A percentile compares a stretch with the other conserved stretches of the same genome.
These are phyloP conservation scores for Subanguina moxae DNA, from an alignment of 1,140 invertebrate species.

Conservation along the genomic window DNA sequence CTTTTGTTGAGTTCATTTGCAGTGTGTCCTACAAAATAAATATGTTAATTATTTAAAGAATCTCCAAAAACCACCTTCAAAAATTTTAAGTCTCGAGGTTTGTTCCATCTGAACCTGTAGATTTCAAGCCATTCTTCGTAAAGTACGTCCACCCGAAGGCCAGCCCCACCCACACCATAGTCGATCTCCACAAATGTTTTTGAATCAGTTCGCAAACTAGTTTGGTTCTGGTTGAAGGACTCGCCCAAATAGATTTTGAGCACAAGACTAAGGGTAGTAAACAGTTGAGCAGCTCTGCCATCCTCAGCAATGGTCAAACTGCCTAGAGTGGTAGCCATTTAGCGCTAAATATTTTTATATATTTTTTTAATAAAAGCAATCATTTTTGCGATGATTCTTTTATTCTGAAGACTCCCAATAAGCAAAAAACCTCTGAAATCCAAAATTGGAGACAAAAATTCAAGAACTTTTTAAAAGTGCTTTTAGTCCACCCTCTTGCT, in stretches of 20 bases:
- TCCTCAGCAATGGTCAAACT: neutral
- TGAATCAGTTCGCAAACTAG: neutral
- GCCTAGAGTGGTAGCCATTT: neutral
- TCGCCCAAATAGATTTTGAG: neutral
- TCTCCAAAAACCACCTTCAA: neutral
- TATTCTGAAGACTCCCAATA: neutral
- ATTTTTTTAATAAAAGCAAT: neutral
- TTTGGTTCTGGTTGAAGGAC: neutral
- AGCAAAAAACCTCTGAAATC: neutral
- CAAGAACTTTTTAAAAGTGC: too few species aligned
- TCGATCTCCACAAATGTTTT: neutral
- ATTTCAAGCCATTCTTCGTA: neutral
- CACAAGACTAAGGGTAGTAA: neutral
- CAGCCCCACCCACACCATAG: neutral
- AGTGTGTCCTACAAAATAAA: too few species aligned
- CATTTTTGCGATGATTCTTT: neutral
- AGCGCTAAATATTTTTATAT: neutral
- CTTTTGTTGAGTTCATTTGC: too few species aligned
- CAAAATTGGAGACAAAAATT: neutral
- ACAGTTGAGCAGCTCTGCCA: neutral
- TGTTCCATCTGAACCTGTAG: conserved; percentile 6
- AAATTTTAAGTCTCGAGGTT: neutral
- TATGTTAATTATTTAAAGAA: neutral
- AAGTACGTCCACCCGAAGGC: neutral
- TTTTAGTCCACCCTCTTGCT: neutral